A percentile compares a stretch with the other conserved stretches of the same genome.
Conservation (phyloP, 2,113 vertebrate genomes). For the Danionella cerebrum region DNA sequence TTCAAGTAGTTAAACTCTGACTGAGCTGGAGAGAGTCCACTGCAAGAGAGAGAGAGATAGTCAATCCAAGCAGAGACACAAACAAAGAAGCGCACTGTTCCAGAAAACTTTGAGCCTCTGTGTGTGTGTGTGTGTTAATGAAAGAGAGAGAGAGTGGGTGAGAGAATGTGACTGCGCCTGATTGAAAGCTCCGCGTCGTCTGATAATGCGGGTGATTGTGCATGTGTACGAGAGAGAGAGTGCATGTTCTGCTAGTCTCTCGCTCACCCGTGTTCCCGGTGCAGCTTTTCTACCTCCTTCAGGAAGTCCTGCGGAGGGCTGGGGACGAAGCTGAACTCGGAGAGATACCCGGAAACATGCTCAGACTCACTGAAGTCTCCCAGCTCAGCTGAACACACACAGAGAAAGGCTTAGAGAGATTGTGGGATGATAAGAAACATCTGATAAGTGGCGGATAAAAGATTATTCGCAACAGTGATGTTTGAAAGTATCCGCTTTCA, state of each 20-base stretch:
- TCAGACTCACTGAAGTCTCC: constrained; percentile 88
- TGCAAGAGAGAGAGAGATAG: constrained; percentile 50
- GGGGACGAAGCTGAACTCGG: constrained; percentile 88
- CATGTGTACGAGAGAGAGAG: no score
- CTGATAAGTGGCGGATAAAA: no score
- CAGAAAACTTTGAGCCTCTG: neutral
- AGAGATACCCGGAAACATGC: constrained; percentile 85
- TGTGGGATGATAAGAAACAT: no score
- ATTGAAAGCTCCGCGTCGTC: neutral
- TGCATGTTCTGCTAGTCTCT: no score
- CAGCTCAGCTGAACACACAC: constrained; percentile 80
- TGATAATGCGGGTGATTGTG: no score
- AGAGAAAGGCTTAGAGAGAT: constrained; percentile 49
- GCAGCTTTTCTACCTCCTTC: constrained; percentile 94
- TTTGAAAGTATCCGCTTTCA: no score
- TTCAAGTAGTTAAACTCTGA: constrained; percentile 96
- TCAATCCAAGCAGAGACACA: neutral
- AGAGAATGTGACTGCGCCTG: constrained; percentile 14
- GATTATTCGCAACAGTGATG: no score
- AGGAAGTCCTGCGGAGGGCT: constrained; percentile 92
- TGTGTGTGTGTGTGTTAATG: constrained; percentile 14
- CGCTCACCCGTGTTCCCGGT: constrained; percentile 93
- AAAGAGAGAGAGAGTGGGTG: constrained; percentile 2
- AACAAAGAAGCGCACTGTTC: constrained; percentile 38
- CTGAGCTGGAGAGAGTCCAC: constrained; percentile 91